phyloP scores from a whole-genome alignment of 2,113 vertebrate species.

The Saimiri boliviensis region DNA sequence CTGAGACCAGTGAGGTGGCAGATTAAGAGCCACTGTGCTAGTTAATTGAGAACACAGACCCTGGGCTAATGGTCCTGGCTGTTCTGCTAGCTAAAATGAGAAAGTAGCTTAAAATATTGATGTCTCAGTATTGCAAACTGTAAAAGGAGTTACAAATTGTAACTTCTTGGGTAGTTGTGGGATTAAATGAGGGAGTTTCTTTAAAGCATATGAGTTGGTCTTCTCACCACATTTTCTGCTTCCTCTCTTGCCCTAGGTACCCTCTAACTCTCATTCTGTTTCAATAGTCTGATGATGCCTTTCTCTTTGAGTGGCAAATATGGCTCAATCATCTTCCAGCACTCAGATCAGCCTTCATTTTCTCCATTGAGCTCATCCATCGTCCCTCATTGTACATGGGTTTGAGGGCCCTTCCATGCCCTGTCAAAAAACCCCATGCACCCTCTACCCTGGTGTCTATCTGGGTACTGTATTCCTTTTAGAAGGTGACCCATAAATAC shows the following conservation, averaged over 20 bases:
- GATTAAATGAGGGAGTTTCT: background rate
- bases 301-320: background rate
- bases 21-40: background rate
- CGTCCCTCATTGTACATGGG: background rate
- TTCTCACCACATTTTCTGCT: background rate
- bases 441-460: background rate
- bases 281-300: background rate
- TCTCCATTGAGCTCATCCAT: background rate
- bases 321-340: background rate
- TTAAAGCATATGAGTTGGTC: background rate
- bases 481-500: background rate
- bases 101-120: background rate
- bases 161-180: background rate
- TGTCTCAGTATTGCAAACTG: background rate
- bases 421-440: background rate
- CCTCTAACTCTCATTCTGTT: background rate
- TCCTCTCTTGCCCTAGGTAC: background rate
- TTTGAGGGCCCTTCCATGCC: background rate
- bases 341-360: background rate
- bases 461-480: background rate
- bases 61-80: background rate
- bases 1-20: background rate
- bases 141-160: background rate
- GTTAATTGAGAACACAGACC: background rate
- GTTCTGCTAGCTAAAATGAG: background rate